Evolutionary conservation across 2,113 vertebrate species (phyloP).

Genomic region (Gallinago paraguaiae): DNA sequence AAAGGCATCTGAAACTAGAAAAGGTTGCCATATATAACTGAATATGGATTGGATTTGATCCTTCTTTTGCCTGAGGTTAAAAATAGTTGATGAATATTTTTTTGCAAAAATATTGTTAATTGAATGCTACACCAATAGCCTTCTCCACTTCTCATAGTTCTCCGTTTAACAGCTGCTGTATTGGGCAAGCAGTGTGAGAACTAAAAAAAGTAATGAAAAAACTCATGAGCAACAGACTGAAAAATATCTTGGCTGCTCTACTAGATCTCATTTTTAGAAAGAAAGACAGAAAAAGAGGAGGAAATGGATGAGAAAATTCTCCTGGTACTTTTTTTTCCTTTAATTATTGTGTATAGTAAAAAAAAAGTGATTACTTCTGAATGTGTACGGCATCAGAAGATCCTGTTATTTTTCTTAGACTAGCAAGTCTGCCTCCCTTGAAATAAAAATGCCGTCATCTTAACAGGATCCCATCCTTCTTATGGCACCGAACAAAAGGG

Average conservation of each 20-base stretch:
- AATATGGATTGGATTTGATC: neutral
- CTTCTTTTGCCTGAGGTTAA: constrained; percentile 22
- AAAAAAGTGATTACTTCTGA: neutral
- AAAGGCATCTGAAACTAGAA: neutral
- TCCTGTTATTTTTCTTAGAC: neutral
- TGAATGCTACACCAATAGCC: neutral
- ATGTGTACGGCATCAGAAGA: neutral
- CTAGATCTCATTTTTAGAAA: neutral
- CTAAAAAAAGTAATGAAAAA: neutral
- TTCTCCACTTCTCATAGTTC: neutral
- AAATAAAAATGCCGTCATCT: neutral
- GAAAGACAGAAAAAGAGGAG: neutral
- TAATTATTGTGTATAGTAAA: neutral
- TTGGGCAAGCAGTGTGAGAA: constrained; percentile 43
- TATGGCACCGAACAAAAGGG: neutral
- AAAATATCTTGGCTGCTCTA: constrained; percentile 49
- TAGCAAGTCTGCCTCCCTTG: neutral
- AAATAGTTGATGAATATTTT: neutral
- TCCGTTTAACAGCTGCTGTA: constrained; percentile 41
- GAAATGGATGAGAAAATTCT: neutral
- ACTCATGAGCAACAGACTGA: neutral
- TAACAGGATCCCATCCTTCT: neutral
- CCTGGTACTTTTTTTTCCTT: neutral
- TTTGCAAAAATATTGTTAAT: constrained; percentile 9
- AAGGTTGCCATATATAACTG: neutral